Percentiles rank a stretch among this genome's conserved stretches.
phyloP scores from a whole-genome alignment of 2,797 vertebrate species.

The Paramormyrops hopkinsi region DNA sequence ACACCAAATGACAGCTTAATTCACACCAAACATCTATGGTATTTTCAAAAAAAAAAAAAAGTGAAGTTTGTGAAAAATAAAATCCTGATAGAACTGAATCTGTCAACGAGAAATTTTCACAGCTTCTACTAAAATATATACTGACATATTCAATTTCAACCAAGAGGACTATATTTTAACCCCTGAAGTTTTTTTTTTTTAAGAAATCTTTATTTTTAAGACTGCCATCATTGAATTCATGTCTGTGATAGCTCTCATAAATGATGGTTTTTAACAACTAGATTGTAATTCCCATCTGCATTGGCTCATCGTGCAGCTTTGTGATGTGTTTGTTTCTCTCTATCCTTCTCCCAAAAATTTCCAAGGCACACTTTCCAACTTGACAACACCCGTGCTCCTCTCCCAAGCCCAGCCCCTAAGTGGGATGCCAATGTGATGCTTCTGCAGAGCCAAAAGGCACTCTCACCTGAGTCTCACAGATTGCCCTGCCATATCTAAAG shows the following conservation, averaged over 20 bases:
- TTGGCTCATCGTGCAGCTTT: neutral
- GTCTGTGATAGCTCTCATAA: neutral
- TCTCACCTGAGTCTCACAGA: conserved; percentile 21
- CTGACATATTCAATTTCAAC: neutral
- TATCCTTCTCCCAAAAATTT: neutral
- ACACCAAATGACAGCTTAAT: conserved; percentile 1
- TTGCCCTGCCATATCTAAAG: conserved; percentile 12
- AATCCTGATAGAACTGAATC: neutral
- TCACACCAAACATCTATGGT: neutral
- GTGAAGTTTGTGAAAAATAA: neutral
- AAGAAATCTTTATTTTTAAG: neutral
- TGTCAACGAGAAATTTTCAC: neutral
- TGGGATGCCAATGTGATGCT: neutral
- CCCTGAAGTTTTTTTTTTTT: neutral
- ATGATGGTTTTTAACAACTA: neutral
- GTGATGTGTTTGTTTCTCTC: neutral
- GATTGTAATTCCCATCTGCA: neutral
- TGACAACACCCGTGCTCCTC: neutral
- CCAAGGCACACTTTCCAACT: neutral
- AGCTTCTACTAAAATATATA: neutral
- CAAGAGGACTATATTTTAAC: neutral
- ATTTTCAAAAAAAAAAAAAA: neutral
- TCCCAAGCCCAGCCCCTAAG: neutral
- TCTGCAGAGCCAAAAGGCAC: conserved; percentile 7
- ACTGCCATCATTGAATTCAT: neutral